A percentile compares a stretch with the other conserved stretches of the same genome.
Conservation (phyloP, 2,113 vertebrate genomes). For the Hemicordylus capensis region DNA sequence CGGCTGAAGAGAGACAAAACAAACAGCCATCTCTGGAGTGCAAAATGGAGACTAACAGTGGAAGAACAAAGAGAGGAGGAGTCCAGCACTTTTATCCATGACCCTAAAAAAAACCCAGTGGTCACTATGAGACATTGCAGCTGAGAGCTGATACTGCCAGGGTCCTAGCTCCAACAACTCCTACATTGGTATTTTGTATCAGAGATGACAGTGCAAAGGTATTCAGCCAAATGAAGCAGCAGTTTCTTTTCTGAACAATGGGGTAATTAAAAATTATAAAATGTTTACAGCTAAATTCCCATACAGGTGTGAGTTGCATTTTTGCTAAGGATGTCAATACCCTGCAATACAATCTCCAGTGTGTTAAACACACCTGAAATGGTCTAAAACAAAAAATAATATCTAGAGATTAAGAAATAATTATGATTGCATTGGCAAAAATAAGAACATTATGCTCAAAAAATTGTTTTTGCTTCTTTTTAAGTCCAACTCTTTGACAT, state of each 20-base stretch:
- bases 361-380: background rate
- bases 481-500: background rate
- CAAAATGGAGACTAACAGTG: too few species aligned
- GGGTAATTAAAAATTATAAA: background rate
- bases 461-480: background rate
- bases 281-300: background rate
- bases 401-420: background rate
- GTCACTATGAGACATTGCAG: too few species aligned
- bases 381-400: background rate
- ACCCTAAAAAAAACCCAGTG: too few species aligned
- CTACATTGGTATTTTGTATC: background rate
- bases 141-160: too few species aligned
- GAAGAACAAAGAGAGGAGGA: too few species aligned
- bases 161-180: too few species aligned
- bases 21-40: too few species aligned
- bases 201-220: background rate
- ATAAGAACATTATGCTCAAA: background rate
- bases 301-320: conserved; percentile 9
- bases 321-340: background rate
- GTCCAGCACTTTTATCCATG: too few species aligned
- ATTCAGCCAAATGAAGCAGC: background rate
- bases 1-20: too few species aligned
- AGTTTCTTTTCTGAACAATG: background rate
- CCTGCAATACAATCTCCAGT: background rate
- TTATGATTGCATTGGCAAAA: background rate